These are phyloP conservation scores for Glaucidium brasilianum DNA, from an alignment of 2,113 vertebrate genomes.

Conservation along the genomic window DNA sequence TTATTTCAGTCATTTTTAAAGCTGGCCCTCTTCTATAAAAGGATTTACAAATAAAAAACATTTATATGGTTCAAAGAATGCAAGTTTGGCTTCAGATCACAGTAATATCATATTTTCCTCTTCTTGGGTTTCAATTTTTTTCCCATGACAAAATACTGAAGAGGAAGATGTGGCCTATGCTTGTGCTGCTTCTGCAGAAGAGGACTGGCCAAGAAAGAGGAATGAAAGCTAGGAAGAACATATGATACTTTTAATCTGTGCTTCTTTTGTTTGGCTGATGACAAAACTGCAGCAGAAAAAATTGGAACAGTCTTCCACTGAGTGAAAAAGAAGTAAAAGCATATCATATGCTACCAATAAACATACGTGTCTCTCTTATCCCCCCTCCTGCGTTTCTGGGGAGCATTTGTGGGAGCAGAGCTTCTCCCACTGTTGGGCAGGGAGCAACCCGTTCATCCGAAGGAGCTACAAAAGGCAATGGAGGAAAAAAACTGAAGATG, in stretches of 20 bases:
- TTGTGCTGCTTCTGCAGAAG: background rate
- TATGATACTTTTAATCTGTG: background rate
- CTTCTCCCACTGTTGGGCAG: background rate
- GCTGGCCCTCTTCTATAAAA: slow-evolving; percentile 12
- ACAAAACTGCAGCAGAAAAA: background rate
- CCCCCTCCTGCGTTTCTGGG: background rate
- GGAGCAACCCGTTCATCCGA: background rate
- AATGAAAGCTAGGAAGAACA: background rate
- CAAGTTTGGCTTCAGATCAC: slow-evolving; percentile 4
- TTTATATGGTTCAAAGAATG: background rate
- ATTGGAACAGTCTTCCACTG: background rate
- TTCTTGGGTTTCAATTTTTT: background rate
- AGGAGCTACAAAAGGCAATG: background rate
- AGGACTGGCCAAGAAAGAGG: background rate
- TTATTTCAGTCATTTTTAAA: slow-evolving; percentile 35
- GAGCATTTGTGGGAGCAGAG: background rate
- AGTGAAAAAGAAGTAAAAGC: background rate
- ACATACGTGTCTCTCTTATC: background rate
- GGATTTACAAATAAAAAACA: slow-evolving; percentile 32
- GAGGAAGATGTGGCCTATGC: background rate
- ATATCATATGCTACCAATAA: background rate
- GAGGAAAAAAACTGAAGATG: background rate
- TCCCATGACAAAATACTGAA: slow-evolving; percentile 25
- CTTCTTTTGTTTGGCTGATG: background rate
- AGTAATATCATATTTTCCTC: background rate